A percentile compares a stretch with the other conserved stretches of the same genome.
Conservation (phyloP, 2,888 invertebrate genomes). For the Phragmatobia fuliginosa region DNA sequence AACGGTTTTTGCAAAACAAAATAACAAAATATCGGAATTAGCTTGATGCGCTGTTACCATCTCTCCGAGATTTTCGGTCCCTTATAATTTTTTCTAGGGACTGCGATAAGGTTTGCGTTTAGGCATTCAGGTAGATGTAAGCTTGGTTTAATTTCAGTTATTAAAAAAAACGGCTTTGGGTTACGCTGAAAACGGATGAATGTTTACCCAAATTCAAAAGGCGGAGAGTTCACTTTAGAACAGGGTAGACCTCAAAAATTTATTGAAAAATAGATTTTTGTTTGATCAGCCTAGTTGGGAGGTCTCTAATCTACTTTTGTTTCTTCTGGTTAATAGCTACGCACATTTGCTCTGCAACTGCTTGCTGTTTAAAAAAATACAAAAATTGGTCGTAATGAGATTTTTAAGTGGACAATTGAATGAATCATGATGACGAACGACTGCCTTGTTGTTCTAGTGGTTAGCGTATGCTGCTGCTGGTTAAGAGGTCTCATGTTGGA, state of each 20-base stretch:
- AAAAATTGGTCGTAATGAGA: too few relatives aligned
- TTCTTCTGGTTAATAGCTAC: background rate
- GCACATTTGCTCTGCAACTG: background rate
- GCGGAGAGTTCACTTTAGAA: background rate
- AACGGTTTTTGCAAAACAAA: background rate
- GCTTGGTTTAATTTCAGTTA: background rate
- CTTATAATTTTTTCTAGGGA: constrained; percentile 10
- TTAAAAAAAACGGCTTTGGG: background rate
- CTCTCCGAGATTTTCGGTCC: background rate
- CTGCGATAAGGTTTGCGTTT: background rate
- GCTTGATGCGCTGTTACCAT: background rate
- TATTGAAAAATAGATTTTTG: background rate
- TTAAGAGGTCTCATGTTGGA: too few relatives aligned
- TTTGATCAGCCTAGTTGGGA: background rate
- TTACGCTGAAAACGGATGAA: background rate
- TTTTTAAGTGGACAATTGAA: background rate
- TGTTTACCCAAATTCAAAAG: background rate
- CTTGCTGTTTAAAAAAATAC: background rate
- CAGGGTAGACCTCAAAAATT: background rate
- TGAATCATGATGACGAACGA: too few relatives aligned
- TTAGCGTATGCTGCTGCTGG: too few relatives aligned
- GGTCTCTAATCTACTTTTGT: background rate
- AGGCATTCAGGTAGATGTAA: constrained; percentile 8
- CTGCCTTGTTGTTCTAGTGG: too few relatives aligned
- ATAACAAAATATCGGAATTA: background rate